phyloP scores from a whole-genome alignment of 2,888 invertebrate species.

The Pseudanteris insignis region DNA sequence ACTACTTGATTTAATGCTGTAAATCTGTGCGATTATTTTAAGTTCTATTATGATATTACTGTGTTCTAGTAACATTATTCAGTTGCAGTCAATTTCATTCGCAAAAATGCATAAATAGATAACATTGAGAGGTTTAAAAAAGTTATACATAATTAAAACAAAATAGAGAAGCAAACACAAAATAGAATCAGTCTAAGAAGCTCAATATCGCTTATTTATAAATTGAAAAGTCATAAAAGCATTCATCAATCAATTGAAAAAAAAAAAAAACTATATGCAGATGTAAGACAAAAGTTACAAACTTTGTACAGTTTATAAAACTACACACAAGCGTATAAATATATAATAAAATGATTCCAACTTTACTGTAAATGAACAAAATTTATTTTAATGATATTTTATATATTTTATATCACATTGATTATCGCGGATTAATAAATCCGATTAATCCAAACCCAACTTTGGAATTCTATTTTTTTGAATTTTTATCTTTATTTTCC shows the following conservation, averaged over 20 bases:
- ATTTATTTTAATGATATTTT: constrained; percentile 11
- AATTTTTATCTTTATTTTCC: constrained; percentile 51
- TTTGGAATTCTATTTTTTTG: too few species aligned
- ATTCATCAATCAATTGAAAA: constrained; percentile 12
- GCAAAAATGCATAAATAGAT: constrained; percentile 16
- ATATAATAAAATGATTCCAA: constrained; percentile 2
- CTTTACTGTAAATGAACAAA: constrained; percentile 10
- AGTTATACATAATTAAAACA: neutral
- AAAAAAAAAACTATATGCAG: constrained; percentile 5
- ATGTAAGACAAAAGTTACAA: neutral
- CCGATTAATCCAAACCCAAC: neutral
- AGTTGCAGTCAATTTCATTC: constrained; percentile 25
- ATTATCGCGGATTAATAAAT: constrained; percentile 4
- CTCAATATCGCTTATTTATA: neutral
- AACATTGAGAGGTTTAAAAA: neutral
- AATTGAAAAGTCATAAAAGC: neutral
- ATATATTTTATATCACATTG: constrained; percentile 30
- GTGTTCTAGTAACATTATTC: constrained; percentile 19
- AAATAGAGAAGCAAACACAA: constrained; percentile 4
- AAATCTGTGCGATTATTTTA: constrained; percentile 27
- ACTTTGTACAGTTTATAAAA: constrained; percentile 24
- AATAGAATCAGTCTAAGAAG: constrained; percentile 19
- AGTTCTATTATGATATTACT: constrained; percentile 29
- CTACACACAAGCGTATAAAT: constrained; percentile 8
- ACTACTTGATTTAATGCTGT: constrained; percentile 21